phyloP scores from a whole-genome alignment of 2,113 vertebrate genomes.

The Podiceps cristatus region DNA sequence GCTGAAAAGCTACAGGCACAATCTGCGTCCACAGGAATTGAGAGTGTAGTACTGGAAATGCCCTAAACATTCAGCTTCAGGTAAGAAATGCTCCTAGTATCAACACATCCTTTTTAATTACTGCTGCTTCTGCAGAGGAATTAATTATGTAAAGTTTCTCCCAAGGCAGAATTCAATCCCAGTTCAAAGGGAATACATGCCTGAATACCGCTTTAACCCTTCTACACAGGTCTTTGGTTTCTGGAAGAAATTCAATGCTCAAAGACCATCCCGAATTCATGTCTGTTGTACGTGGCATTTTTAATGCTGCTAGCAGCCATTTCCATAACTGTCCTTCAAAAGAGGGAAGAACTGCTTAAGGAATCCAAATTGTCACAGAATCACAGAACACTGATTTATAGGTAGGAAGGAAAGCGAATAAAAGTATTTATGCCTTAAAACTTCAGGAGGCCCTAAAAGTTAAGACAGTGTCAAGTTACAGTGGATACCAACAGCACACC shows the following conservation, averaged over 20 bases:
- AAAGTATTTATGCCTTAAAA: background rate
- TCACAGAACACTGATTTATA: background rate
- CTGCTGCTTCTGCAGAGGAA: background rate
- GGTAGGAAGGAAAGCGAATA: background rate
- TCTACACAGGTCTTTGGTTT: background rate
- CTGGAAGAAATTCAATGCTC: background rate
- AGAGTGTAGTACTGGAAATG: background rate
- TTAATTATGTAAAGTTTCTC: background rate
- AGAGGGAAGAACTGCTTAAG: background rate
- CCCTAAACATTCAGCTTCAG: background rate
- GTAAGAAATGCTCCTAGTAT: background rate
- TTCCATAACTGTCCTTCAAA: background rate
- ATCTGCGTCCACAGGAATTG: background rate
- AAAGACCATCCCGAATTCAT: background rate
- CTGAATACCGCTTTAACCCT: background rate
- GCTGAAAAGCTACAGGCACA: background rate
- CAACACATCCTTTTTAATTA: slow-evolving; percentile 17
- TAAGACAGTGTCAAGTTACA: background rate
- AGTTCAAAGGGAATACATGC: background rate
- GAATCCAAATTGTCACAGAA: background rate
- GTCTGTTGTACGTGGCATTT: background rate
- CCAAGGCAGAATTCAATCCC: background rate
- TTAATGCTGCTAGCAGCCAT: background rate
- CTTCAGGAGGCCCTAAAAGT: background rate
- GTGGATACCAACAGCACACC: fast-evolving